A percentile compares a stretch with the other conserved stretches of the same genome.
Evolutionary conservation across 2,888 invertebrate species (phyloP).

Genomic region (Aproaerema taeniolella): DNA sequence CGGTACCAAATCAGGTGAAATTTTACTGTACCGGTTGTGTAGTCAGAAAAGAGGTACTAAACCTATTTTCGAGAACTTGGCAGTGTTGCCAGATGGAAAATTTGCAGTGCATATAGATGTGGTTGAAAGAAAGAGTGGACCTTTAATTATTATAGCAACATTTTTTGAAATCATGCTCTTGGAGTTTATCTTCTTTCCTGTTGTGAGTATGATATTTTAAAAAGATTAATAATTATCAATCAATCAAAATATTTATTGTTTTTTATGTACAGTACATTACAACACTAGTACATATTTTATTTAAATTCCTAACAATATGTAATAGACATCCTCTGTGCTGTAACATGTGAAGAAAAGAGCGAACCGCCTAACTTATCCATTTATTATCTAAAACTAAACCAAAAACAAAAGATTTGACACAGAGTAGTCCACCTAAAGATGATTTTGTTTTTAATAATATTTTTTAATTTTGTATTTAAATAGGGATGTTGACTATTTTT

Average conservation of each 20-base stretch:
- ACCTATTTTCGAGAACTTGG: conserved; percentile 48
- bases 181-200: conserved; percentile 50
- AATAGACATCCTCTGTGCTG: too few relatives aligned
- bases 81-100: conserved; percentile 46
- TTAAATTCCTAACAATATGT: too few relatives aligned
- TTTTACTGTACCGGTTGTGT: conserved; percentile 50
- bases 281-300: too few relatives aligned
- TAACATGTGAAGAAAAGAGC: too few relatives aligned
- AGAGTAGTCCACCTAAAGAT: too few relatives aligned
- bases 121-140: conserved; percentile 50
- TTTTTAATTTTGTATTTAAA: too few relatives aligned
- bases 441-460: too few relatives aligned
- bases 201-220: conserved; percentile 39
- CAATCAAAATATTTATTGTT: neutral
- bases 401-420: too few relatives aligned
- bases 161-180: conserved; percentile 48
- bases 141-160: conserved; percentile 49
- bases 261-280: too few relatives aligned
- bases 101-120: conserved; percentile 56
- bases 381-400: too few relatives aligned
- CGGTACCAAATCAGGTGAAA: conserved; percentile 46
- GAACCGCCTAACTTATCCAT: too few relatives aligned
- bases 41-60: conserved; percentile 38
- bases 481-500: too few relatives aligned
- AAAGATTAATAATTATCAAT: neutral